Evolutionary conservation across 1,140 invertebrate genomes (phyloP).

Genomic region (Druon quercuslanigerum): DNA sequence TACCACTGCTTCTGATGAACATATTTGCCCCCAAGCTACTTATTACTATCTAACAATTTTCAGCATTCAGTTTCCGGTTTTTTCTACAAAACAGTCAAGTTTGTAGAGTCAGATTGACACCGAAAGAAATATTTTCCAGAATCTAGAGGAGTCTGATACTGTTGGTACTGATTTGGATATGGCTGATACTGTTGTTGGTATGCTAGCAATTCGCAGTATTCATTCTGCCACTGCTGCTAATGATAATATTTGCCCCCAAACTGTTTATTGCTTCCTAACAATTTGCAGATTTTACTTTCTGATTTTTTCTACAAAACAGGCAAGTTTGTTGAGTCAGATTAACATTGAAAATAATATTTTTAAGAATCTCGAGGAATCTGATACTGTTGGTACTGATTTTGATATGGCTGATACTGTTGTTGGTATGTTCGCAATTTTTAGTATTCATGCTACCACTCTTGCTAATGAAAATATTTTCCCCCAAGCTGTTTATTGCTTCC

Average conservation of each 20-base stretch:
- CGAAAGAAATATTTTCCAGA: neutral
- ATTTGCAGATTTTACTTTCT: neutral
- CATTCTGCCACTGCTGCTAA: slow-evolving; percentile 1
- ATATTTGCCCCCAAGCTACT: neutral
- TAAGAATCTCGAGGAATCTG: neutral
- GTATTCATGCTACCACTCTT: neutral
- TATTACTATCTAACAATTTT: neutral
- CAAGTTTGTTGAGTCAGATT: neutral
- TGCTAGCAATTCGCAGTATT: neutral
- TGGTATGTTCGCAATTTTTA: neutral
- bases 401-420: neutral
- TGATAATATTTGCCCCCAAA: neutral
- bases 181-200: neutral
- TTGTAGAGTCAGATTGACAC: neutral
- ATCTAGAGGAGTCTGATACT: neutral
- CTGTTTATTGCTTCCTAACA: neutral
- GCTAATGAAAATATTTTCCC: neutral
- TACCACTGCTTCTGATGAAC: neutral
- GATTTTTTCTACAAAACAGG: neutral
- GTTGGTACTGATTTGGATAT: neutral
- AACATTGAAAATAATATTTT: slow-evolving; percentile 2
- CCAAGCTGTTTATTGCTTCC: neutral
- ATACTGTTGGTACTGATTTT: neutral
- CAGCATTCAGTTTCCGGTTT: neutral
- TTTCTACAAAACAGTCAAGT: neutral